Evolutionary conservation across 1,140 invertebrate genomes (phyloP), one percentile per base, ranked within the genome.

Genomic region (Heliconius hewitsoni): DNA sequence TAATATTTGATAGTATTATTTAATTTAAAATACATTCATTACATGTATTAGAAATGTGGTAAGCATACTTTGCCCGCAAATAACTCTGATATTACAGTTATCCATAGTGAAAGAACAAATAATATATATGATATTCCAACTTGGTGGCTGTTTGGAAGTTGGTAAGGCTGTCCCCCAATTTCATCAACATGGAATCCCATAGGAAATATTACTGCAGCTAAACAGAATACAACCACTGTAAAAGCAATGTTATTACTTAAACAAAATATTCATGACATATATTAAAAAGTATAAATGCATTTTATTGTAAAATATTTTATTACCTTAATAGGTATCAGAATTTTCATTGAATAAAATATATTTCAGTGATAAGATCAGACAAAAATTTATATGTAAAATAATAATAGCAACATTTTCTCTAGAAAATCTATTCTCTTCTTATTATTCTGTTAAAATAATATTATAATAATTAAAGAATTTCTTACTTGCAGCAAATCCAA

Each of bases 21-120:
- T 19, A 3, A 55, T 42, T 42, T 1, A 57, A 19, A 60, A 8
- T 23, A 60, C 3, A 66, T 66, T 30, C 16, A 13, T 30, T 27
- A 66, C 13, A 66, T 66, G 23, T n/a, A 66, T 93, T 97, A 98
- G 95, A 98, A 98, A 95, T 99, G 98, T 71, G 98, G 98, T 81
- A 99, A 94, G 94, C 98, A 99, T 16, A 99, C 98, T 97, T 99
- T 99, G n/a, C 98, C 98, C 77, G 98, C 98, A 96, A 99, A 99
- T 27, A 99, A 93, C 95, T 99, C 98, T 13, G 98, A 99, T 84
- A 99, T 97, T 6, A 99, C 98, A 71, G 98, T 99, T 72, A 99
- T 98, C 98, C 98, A 99, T 4, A 99, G 92, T 46, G 98, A 98
- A 60, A 99, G 94, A 42, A 99, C 98, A 95, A 99, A 99, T 85